Conservation (phyloP, 2,888 invertebrate species). For the Orthosia gothica region DNA sequence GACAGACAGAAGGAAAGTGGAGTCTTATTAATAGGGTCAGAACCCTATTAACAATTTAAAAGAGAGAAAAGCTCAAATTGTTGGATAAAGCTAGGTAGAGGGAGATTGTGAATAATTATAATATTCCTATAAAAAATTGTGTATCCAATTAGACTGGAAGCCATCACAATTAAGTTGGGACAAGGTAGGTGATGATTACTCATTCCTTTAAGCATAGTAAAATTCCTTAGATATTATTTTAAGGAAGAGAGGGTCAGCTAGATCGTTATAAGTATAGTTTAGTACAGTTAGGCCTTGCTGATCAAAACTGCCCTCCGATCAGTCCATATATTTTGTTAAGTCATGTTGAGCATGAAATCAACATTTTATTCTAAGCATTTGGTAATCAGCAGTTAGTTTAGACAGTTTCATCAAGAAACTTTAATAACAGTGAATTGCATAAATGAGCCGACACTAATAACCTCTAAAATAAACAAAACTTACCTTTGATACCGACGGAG, state of each 20-base stretch:
- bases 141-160: no score
- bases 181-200: neutral
- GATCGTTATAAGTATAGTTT: no score
- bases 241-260: neutral
- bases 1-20: no score
- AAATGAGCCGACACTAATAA: slow-evolving; percentile 66
- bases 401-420: neutral
- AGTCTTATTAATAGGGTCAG: no score
- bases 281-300: neutral
- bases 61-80: no score
- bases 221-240: neutral
- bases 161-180: no score
- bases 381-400: neutral
- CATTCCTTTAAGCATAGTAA: neutral
- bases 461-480: slow-evolving; percentile 67
- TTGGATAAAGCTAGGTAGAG: no score
- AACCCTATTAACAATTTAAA: no score
- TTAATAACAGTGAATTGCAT: slow-evolving; percentile 24
- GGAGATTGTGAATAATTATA: neutral
- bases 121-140: neutral
- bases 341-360: slow-evolving; percentile 4
- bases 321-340: slow-evolving; percentile 1
- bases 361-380: fast-evolving
- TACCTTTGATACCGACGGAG: slow-evolving; percentile 99
- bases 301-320: neutral